These are phyloP conservation scores for Pomatostomus ruficeps DNA, from an alignment of 2,113 vertebrate species.

Conservation along the genomic window DNA sequence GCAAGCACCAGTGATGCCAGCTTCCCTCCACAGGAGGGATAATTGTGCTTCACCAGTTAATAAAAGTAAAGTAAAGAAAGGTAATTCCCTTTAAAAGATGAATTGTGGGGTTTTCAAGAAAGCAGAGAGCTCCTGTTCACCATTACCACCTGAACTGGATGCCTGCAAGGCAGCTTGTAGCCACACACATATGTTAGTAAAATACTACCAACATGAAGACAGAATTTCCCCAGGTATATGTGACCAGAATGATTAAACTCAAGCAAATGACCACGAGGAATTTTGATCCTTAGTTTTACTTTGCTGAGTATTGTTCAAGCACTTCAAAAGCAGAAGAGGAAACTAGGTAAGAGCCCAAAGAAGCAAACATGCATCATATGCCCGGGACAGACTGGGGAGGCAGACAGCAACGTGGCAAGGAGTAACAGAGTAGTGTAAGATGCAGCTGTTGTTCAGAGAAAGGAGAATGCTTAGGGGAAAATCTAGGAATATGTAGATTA, in stretches of 20 bases:
- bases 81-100: background rate
- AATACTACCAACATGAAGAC: background rate
- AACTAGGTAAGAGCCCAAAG: background rate
- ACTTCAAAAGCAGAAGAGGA: background rate
- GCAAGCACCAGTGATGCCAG: background rate
- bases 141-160: background rate
- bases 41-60: background rate
- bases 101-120: background rate
- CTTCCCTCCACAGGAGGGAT: background rate
- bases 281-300: background rate
- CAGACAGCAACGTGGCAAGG: background rate
- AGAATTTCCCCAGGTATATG: background rate
- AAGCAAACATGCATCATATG: rapidly evolving
- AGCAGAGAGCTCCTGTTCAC: background rate
- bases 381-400: background rate
- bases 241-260: background rate
- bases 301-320: background rate
- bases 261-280: background rate
- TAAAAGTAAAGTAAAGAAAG: background rate
- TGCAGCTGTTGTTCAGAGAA: background rate
- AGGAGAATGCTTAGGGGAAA: background rate
- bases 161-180: background rate
- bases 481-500: background rate
- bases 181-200: background rate
- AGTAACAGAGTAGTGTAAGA: background rate